phyloP scores from a whole-genome alignment of 1,140 invertebrate genomes.

The Acyrthosiphon pisum region DNA sequence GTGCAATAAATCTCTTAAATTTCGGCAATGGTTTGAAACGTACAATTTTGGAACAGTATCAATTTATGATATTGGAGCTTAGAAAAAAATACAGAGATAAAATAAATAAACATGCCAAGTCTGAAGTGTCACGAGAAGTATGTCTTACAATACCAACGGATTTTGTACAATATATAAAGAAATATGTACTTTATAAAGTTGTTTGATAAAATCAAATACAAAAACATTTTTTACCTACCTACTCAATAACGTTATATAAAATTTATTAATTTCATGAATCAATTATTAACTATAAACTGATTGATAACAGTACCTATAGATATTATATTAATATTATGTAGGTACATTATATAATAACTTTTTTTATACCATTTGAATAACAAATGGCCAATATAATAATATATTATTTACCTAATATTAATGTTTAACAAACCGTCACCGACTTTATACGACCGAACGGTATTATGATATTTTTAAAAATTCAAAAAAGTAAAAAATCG shows the following conservation, averaged over 20 bases:
- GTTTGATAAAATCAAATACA: not conserved
- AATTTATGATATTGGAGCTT: slow-evolving; percentile 27
- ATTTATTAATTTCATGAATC: not conserved
- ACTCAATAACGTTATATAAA: not conserved
- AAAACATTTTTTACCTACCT: not conserved
- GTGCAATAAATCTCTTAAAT: not conserved
- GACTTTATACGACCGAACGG: not conserved
- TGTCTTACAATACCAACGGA: not conserved
- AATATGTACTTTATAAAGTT: not conserved
- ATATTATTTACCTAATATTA: not conserved
- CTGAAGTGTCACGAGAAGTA: not conserved
- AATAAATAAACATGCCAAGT: not conserved
- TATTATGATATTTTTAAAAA: not conserved
- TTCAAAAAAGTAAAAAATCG: not conserved
- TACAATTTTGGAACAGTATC: slow-evolving; percentile 22
- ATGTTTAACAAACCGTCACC: not conserved
- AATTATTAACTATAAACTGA: not conserved
- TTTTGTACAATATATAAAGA: not conserved
- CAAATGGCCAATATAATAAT: not conserved
- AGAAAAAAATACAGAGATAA: not conserved
- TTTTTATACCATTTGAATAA: not conserved
- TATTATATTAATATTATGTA: not conserved
- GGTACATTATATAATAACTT: not conserved
- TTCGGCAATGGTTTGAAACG: not conserved
- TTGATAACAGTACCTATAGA: not conserved